Conservation (phyloP, 2,797 vertebrate species). For the Enteromius paludinosus region DNA sequence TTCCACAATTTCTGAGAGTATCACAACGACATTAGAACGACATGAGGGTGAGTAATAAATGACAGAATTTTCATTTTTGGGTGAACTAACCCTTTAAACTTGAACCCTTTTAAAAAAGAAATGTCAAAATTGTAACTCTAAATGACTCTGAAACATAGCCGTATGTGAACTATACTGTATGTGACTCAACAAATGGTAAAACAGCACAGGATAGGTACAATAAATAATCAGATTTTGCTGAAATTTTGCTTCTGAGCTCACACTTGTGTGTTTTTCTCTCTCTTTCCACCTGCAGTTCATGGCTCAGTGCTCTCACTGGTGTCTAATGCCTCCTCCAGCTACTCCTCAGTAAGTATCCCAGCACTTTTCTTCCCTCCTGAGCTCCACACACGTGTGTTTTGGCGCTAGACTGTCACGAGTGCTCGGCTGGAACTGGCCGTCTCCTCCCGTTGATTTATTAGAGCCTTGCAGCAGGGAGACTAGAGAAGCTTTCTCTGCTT, state of each 20-base stretch:
- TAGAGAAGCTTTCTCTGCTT: slow-evolving; percentile 16
- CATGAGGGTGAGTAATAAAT: no score
- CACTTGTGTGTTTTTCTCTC: neutral
- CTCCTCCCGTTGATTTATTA: slow-evolving; percentile 19
- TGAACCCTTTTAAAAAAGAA: no score
- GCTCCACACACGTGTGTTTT: slow-evolving; percentile 7
- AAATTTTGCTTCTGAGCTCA: neutral
- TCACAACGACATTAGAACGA: no score
- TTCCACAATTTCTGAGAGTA: no score
- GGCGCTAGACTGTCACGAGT: neutral
- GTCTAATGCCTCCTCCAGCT: slow-evolving; percentile 93
- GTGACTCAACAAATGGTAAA: neutral
- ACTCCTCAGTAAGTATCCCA: slow-evolving; percentile 90
- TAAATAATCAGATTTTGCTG: neutral
- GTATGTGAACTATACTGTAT: neutral
- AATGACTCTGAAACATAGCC: neutral
- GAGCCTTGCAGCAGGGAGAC: neutral
- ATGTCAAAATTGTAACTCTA: no score
- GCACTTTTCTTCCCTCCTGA: neutral
- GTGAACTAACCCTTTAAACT: no score
- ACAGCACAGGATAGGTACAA: neutral
- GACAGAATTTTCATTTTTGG: no score
- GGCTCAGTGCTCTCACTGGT: slow-evolving; percentile 94
- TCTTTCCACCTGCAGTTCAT: slow-evolving; percentile 82
- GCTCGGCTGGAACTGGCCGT: neutral